Conservation (phyloP, 1,140 invertebrate genomes). For the Ganaspis sp. region DNA sequence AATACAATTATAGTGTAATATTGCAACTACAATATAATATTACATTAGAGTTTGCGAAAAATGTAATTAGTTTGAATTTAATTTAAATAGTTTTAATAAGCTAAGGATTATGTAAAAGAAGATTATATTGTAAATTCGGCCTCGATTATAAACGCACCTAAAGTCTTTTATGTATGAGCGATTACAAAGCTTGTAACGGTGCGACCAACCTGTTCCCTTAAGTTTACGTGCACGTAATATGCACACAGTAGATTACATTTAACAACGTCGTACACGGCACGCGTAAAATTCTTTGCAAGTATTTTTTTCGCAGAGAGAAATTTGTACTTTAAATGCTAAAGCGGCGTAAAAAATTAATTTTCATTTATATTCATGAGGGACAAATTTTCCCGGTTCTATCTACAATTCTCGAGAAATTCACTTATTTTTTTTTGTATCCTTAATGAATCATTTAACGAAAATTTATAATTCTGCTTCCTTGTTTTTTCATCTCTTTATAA, state of each 20-base stretch:
- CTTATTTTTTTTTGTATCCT: not conserved
- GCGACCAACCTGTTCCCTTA: not conserved
- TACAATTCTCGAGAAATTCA: not conserved
- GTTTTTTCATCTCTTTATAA: no score
- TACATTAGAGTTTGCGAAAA: no score
- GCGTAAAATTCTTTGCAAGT: not conserved
- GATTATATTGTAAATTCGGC: not conserved
- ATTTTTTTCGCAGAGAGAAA: not conserved
- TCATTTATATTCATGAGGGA: not conserved
- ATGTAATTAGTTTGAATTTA: no score
- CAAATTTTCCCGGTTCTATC: not conserved
- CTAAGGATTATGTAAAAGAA: not conserved
- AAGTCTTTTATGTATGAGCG: not conserved
- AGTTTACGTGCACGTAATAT: slow-evolving; percentile 17
- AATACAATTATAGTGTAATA: no score
- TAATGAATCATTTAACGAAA: no score
- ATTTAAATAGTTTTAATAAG: no score
- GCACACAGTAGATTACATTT: not conserved
- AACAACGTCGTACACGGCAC: not conserved
- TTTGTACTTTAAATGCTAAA: not conserved
- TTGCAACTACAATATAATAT: no score
- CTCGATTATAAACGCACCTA: not conserved
- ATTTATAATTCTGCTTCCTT: no score
- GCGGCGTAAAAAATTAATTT: not conserved
- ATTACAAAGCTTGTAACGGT: slow-evolving; percentile 1